phyloP scores from a whole-genome alignment of 2,113 vertebrate genomes.

The Hemiprocne comata region DNA sequence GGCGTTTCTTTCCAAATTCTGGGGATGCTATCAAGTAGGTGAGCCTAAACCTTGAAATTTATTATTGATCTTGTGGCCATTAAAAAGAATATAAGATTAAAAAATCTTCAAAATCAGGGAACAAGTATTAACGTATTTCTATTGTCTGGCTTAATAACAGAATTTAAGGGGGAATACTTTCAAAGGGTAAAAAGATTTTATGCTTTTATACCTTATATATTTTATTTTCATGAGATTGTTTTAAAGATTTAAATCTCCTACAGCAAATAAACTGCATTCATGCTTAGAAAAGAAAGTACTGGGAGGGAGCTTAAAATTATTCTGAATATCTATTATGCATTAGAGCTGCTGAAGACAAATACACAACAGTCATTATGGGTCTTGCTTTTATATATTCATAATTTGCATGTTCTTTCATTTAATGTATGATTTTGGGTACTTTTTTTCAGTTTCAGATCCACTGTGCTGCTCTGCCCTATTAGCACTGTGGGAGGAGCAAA shows the following conservation, averaged over 20 bases:
- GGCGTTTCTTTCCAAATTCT: background rate
- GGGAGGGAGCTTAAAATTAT: background rate
- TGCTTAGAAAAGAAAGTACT: background rate
- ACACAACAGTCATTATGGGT: background rate
- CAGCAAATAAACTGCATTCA: background rate
- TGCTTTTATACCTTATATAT: background rate
- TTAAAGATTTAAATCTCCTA: background rate
- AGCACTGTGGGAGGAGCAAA: background rate
- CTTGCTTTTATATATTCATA: background rate
- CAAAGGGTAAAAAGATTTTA: background rate
- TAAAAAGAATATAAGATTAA: background rate
- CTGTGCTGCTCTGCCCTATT: background rate
- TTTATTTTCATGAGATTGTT: background rate
- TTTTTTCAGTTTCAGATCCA: background rate
- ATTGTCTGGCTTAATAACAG: background rate
- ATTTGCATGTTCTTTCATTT: background rate
- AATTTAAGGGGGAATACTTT: background rate
- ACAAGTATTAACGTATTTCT: background rate
- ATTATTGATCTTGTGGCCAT: background rate
- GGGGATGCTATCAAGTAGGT: constrained; percentile 19
- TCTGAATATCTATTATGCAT: background rate
- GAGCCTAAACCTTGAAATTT: background rate
- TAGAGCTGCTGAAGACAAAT: background rate
- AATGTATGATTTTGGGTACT: background rate
- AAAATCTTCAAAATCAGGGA: background rate